Conservation (phyloP, 1,140 invertebrate species). For the Mesaphorura yosii region DNA sequence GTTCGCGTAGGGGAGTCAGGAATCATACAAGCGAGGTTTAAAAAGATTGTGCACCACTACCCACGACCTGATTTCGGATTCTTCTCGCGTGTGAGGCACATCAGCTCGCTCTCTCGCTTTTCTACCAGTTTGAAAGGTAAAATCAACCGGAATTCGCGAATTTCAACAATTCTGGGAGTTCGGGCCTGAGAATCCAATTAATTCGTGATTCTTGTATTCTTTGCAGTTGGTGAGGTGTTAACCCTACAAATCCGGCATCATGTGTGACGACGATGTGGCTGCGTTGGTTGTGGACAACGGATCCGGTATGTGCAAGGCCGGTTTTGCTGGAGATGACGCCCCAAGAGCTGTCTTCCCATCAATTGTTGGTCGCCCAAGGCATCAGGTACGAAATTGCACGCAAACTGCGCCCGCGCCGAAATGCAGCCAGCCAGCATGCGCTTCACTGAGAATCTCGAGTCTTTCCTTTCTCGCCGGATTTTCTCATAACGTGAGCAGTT, state of each 20-base stretch:
- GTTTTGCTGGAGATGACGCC: slow-evolving; percentile 49
- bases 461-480: no score
- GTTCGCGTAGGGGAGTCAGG: slow-evolving; percentile 20
- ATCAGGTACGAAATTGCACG: slow-evolving; percentile 44
- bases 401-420: no score
- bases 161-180: not conserved
- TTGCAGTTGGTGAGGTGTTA: slow-evolving; percentile 1
- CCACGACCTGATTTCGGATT: slow-evolving; percentile 30
- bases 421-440: no score
- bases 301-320: slow-evolving; percentile 53
- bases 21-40: slow-evolving; percentile 22
- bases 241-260: slow-evolving; percentile 35
- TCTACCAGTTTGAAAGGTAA: not conserved
- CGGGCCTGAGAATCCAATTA: no score
- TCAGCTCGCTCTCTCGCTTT: slow-evolving; percentile 27
- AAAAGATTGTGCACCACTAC: slow-evolving; percentile 19
- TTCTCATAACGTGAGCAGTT: no score
- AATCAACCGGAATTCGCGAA: not conserved
- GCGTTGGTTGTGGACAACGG: slow-evolving; percentile 52
- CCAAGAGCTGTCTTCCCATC: slow-evolving; percentile 53
- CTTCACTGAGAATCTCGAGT: no score
- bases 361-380: slow-evolving; percentile 61
- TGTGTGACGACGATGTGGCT: slow-evolving; percentile 76
- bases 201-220: not conserved
- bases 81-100: slow-evolving; percentile 24